phyloP scores from a whole-genome alignment of 2,797 vertebrate genomes.

The Masticophis lateralis region DNA sequence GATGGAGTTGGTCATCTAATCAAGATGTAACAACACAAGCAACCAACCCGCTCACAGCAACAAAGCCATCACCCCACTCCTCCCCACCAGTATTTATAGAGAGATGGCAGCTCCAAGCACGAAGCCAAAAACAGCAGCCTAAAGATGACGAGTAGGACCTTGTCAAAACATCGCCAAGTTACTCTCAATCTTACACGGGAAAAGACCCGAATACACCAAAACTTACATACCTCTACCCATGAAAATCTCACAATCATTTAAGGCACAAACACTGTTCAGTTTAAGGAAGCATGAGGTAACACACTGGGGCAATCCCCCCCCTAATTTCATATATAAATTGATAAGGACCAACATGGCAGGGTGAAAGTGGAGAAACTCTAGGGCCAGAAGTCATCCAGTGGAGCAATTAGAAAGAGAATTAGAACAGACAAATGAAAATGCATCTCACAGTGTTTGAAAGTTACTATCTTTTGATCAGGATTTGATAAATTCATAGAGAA shows the following conservation, averaged over 20 bases:
- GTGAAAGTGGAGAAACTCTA: background rate
- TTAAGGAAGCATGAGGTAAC: background rate
- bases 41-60: too few species aligned
- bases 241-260: background rate
- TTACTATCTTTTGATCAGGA: background rate
- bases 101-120: too few species aligned
- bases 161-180: too few species aligned
- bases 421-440: background rate
- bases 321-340: background rate
- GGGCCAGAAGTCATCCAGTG: background rate
- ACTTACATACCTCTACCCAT: too few species aligned
- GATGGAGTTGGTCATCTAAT: too few species aligned
- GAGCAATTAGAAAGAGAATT: background rate
- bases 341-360: background rate
- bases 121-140: too few species aligned
- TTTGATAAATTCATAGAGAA: background rate
- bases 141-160: too few species aligned
- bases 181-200: too few species aligned
- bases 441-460: background rate
- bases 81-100: too few species aligned
- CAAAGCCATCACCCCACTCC: too few species aligned
- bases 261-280: background rate
- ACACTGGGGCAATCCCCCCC: background rate
- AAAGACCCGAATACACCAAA: too few species aligned
- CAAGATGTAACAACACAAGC: too few species aligned